Evolutionary conservation across 2,113 vertebrate genomes (phyloP).

Genomic region (Syrrhaptes paradoxus): DNA sequence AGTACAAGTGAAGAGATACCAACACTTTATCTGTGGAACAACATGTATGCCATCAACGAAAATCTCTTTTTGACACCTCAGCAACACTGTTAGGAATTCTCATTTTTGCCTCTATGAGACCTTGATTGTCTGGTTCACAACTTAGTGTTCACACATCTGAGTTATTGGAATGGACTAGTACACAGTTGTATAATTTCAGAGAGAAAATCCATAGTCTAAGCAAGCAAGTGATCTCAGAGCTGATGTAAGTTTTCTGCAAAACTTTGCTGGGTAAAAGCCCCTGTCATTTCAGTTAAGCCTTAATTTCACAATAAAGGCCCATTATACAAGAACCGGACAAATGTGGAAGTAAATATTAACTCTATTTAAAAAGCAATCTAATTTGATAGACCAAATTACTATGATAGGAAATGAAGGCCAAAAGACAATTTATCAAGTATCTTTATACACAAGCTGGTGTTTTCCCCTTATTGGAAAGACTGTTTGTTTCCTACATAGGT

Average conservation of each 20-base stretch:
- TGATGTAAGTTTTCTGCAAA: conserved; percentile 31
- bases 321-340: not conserved
- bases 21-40: conserved; percentile 27
- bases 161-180: conserved; percentile 33
- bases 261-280: not conserved
- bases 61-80: conserved; percentile 50
- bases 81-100: conserved; percentile 36
- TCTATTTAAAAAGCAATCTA: not conserved
- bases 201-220: conserved; percentile 16
- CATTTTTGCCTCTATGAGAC: conserved; percentile 46
- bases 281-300: not conserved
- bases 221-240: not conserved
- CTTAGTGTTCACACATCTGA: not conserved
- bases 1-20: not conserved
- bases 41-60: conserved; percentile 28
- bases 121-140: conserved; percentile 31
- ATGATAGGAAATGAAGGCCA: not conserved
- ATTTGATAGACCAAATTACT: not conserved
- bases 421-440: not conserved
- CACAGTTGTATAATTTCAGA: conserved; percentile 18
- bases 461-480: not conserved
- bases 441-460: not conserved
- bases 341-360: not conserved
- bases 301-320: not conserved
- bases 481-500: not conserved